phyloP scores from a whole-genome alignment of 2,888 invertebrate species.

The Pachliopta kotzebuea region DNA sequence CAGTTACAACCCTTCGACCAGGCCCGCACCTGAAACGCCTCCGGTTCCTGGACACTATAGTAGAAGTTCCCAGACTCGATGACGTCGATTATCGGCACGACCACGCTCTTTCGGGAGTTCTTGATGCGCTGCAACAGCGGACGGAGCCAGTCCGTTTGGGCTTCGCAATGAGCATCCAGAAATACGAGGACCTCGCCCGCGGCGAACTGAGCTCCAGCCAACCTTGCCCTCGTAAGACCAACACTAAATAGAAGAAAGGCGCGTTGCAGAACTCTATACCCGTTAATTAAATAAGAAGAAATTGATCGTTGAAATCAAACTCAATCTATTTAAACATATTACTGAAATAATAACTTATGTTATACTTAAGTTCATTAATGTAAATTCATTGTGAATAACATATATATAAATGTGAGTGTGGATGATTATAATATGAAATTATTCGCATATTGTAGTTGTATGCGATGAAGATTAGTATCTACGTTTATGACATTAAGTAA shows the following conservation, averaged over 20 bases:
- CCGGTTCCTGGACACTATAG: slow-evolving; percentile 83
- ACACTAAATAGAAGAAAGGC: slow-evolving; percentile 84
- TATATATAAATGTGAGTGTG: too few relatives aligned
- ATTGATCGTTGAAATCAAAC: too few relatives aligned
- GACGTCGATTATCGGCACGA: slow-evolving; percentile 97
- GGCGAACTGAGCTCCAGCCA: slow-evolving; percentile 93
- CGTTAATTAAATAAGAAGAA: not conserved
- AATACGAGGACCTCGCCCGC: slow-evolving; percentile 90
- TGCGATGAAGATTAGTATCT: slow-evolving; percentile 15
- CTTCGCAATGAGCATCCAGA: slow-evolving; percentile 96
- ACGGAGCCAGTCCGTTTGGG: slow-evolving; percentile 90
- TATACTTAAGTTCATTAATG: too few relatives aligned
- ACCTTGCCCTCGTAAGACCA: slow-evolving; percentile 90
- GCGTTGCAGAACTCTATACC: slow-evolving; percentile 4
- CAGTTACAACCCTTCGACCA: slow-evolving; percentile 10
- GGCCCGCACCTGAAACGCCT: slow-evolving; percentile 63
- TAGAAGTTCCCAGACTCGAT: slow-evolving; percentile 90
- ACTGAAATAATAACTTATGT: too few relatives aligned
- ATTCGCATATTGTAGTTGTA: not conserved
- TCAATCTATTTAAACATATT: too few relatives aligned
- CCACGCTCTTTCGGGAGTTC: slow-evolving; percentile 88
- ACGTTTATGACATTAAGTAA: not conserved
- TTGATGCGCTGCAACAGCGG: slow-evolving; percentile 93
- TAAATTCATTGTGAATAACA: too few relatives aligned
- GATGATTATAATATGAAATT: not conserved